A percentile compares a stretch with the other conserved stretches of the same genome.
phyloP scores from a whole-genome alignment of 2,113 vertebrate species.

The Acanthochromis polyacanthus region DNA sequence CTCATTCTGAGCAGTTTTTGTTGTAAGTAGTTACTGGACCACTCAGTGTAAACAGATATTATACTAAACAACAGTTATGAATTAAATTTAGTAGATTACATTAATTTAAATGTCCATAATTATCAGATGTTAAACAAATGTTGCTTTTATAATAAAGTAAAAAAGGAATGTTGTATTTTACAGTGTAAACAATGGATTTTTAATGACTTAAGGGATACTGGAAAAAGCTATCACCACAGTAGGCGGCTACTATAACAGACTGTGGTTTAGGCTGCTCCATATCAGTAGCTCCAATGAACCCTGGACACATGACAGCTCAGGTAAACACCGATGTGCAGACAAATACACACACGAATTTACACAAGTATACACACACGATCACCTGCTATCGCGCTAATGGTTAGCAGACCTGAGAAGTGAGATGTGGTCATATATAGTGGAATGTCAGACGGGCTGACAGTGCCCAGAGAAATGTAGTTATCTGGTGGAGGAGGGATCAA shows the following conservation, averaged over 20 bases:
- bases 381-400: constrained; percentile 66
- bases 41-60: no score
- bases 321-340: constrained; percentile 46
- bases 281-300: constrained; percentile 40
- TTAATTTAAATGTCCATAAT: no score
- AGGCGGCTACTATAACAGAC: neutral
- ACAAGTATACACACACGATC: constrained; percentile 24
- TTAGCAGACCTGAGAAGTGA: constrained; percentile 58
- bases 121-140: neutral
- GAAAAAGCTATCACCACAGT: neutral
- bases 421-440: constrained; percentile 67
- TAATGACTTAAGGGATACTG: neutral
- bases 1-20: no score
- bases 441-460: constrained; percentile 78
- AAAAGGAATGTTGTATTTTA: neutral
- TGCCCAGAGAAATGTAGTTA: constrained; percentile 78
- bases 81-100: no score
- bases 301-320: constrained; percentile 42
- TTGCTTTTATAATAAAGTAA: neutral
- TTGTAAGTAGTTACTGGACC: no score
- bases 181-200: neutral
- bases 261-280: constrained; percentile 25
- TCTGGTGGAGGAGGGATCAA: constrained; percentile 82
- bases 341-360: constrained; percentile 24
- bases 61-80: no score